Evolutionary conservation across 2,797 vertebrate species (phyloP).

Genomic region (Sebastes alutus): DNA sequence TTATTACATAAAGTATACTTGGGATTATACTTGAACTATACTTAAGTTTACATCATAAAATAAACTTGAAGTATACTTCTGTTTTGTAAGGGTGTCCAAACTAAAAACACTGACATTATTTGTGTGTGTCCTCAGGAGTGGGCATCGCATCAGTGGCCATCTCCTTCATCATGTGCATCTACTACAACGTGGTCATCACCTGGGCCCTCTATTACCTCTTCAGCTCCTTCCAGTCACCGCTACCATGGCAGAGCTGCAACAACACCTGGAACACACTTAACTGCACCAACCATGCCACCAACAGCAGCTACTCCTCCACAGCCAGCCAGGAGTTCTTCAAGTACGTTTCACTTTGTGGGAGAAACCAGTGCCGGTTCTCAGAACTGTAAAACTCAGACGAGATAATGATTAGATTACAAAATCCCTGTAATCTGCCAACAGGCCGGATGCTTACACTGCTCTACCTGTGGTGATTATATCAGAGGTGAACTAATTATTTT

Average conservation of each 20-base stretch:
- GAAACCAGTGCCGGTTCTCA: not conserved
- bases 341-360: constrained; percentile 52
- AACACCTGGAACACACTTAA: constrained; percentile 84
- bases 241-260: constrained; percentile 84
- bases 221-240: constrained; percentile 80
- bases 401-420: constrained; percentile 9
- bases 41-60: too few species aligned
- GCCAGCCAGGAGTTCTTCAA: constrained; percentile 86
- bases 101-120: not conserved
- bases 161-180: constrained; percentile 84
- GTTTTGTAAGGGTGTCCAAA: not conserved
- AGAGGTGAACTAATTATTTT: not conserved
- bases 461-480: not conserved
- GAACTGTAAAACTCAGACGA: not conserved
- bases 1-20: too few species aligned
- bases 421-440: not conserved
- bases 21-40: too few species aligned
- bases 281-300: constrained; percentile 71
- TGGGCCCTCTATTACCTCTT: constrained; percentile 87
- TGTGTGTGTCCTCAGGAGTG: constrained; percentile 72
- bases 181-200: constrained; percentile 85
- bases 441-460: not conserved
- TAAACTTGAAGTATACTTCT: too few species aligned
- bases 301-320: constrained; percentile 74
- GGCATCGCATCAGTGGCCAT: constrained; percentile 84